A percentile compares a stretch with the other conserved stretches of the same genome.
Evolutionary conservation across 2,888 invertebrate genomes (phyloP).

Genomic region (Scaeva pyrastri): DNA sequence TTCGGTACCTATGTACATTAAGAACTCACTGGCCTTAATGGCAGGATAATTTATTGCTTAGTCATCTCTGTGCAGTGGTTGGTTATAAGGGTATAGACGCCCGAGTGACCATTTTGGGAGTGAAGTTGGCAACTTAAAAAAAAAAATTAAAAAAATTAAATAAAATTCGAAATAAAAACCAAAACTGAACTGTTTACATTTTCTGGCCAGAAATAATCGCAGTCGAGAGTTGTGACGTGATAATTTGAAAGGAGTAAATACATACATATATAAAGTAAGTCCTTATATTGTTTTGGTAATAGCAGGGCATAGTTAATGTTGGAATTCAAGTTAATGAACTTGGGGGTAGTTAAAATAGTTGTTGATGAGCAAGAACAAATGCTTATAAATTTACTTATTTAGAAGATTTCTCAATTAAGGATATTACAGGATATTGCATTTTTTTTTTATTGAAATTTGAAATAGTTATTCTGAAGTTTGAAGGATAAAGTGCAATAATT

Average conservation of each 20-base stretch:
- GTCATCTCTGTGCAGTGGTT: slow-evolving; percentile 20
- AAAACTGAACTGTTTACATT: neutral
- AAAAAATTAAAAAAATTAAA: neutral
- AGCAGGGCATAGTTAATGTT: slow-evolving; percentile 2
- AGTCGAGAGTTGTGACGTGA: slow-evolving; percentile 22
- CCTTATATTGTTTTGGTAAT: slow-evolving; percentile 20
- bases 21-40: slow-evolving; percentile 38
- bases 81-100: slow-evolving; percentile 18
- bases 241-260: slow-evolving; percentile 34
- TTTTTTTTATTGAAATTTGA: no score
- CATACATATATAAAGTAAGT: slow-evolving; percentile 7
- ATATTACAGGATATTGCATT: no score
- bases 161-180: no score
- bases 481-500: no score
- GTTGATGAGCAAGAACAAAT: neutral
- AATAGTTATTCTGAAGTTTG: no score
- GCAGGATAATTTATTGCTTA: slow-evolving; percentile 44
- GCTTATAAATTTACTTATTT: neutral
- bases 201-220: neutral
- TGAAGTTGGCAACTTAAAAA: neutral
- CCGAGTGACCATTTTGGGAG: slow-evolving; percentile 16
- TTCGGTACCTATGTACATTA: neutral
- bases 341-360: neutral
- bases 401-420: neutral
- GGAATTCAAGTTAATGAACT: slow-evolving; percentile 24